These are phyloP conservation scores for Gymnorhina tibicen DNA, from an alignment of 2,113 vertebrate genomes.

Conservation along the genomic window DNA sequence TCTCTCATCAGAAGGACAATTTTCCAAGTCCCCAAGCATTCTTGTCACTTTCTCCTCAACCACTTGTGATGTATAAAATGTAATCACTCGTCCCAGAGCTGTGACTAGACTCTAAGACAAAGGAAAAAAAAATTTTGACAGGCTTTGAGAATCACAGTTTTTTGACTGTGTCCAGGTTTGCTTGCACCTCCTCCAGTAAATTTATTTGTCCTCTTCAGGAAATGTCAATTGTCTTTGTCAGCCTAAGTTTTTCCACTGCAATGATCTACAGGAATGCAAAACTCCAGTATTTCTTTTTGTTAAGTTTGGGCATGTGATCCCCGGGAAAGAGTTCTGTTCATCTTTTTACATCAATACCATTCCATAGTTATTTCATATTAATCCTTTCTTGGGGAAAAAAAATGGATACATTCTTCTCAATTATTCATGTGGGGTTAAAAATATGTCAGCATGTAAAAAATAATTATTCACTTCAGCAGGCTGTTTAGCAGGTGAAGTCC, in stretches of 20 bases:
- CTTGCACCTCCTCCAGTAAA: neutral
- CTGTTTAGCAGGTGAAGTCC: neutral
- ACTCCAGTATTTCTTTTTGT: neutral
- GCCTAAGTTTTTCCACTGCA: neutral
- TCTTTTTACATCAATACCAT: neutral
- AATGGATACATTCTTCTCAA: neutral
- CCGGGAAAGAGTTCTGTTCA: neutral
- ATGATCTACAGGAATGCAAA: neutral
- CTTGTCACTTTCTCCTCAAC: neutral
- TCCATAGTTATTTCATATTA: neutral
- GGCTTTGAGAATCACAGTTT: neutral
- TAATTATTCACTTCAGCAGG: neutral
- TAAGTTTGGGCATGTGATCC: neutral
- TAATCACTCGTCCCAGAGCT: neutral
- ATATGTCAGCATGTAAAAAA: neutral
- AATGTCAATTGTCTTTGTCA: neutral
- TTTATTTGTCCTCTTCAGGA: neutral
- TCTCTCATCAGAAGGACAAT: neutral
- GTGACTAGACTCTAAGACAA: neutral
- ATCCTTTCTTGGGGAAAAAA: neutral
- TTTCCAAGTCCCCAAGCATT: neutral
- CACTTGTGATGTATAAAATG: neutral
- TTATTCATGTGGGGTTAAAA: neutral
- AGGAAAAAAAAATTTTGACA: neutral
- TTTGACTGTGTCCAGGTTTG: neutral